phyloP scores from a whole-genome alignment of 1,140 invertebrate species.

The Drosophila nigrodunni region DNA sequence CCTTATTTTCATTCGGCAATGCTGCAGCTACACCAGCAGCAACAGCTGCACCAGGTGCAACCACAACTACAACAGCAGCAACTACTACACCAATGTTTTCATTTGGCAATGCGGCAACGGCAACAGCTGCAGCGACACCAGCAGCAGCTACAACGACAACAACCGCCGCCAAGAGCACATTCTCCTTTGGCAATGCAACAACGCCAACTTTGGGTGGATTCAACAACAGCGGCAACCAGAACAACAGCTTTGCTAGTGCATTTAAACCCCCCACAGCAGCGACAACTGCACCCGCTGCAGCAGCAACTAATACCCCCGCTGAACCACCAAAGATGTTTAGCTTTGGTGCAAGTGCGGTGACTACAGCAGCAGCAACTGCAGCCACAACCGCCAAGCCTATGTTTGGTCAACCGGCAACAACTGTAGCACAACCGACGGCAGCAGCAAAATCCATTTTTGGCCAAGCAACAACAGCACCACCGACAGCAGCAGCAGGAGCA shows the following conservation, averaged over 20 bases:
- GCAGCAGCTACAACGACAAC: neutral
- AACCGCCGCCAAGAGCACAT: constrained; percentile 1
- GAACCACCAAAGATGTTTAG: constrained; percentile 18
- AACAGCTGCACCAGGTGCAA: constrained; percentile 4
- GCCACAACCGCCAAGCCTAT: constrained; percentile 5
- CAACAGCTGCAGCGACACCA: neutral
- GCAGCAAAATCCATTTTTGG: constrained; percentile 33
- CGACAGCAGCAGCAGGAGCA: constrained; percentile 6
- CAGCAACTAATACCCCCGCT: neutral
- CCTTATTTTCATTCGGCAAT: constrained; percentile 38
- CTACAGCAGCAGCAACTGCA: neutral
- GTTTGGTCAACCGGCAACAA: constrained; percentile 11
- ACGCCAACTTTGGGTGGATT: constrained; percentile 4
- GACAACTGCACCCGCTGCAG: neutral
- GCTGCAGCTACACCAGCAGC: neutral
- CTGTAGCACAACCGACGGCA: constrained; percentile 3
- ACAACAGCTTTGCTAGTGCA: constrained; percentile 19
- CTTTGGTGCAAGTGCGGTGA: constrained; percentile 7
- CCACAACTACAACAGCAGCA: neutral
- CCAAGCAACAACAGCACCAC: constrained; percentile 11
- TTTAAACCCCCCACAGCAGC: constrained; percentile 11
- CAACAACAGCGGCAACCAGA: constrained; percentile 1
- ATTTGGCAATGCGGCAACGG: constrained; percentile 31
- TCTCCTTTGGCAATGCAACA: constrained; percentile 49
- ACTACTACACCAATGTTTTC: constrained; percentile 6